Evolutionary conservation across 2,888 invertebrate species (phyloP), one percentile per base, ranked within the genome.

Genomic region (Teinopalpus imperialis): DNA sequence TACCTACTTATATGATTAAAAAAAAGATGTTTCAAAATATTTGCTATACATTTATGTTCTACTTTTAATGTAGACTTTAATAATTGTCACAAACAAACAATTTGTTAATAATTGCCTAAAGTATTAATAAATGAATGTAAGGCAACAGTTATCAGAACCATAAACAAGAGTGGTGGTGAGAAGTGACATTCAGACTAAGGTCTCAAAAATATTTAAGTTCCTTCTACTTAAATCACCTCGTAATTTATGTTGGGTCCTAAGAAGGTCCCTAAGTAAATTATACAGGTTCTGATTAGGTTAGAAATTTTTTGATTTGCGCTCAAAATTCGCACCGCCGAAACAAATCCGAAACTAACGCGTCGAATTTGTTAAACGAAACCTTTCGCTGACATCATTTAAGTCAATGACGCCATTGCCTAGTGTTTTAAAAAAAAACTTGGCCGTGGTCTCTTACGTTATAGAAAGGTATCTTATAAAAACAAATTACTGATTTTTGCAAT

Each of bases 241-340:
- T 87, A 83, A 88, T 89, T 89, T 89, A 89, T 85, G 62, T 78
- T 78, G 80, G 73, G 58, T 37, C 70, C 56, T 44, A 29, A n/a
- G 26, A 16, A 23, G 59, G 69, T 59, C 69, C 78, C 76, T 80
- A 63, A 82, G 88, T 89, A 89, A 89, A 89, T 89, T 89, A 82
- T 76, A 86, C 87, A 85, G 89, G 89, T 89, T 89, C 86, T 89
- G 89, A 89, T 89, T 89, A 86, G 85, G 86, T 82, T 82, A 86
- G 86, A 85, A n/a, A 81, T 75, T 63, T 65, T 59, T 53, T 53
- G 53, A 61, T 69, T 63, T 65, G 70, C 67, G 72, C 73, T 70
- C 64, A 63, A 70, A 67, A 70, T 68, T 71, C 72, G 72, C 77
- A 74, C 77, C 74, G 79, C 74, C 81, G 69, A 69, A 64, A 68